phyloP scores from a whole-genome alignment of 2,797 vertebrate species.

The Neosilurus mollespiculum region DNA sequence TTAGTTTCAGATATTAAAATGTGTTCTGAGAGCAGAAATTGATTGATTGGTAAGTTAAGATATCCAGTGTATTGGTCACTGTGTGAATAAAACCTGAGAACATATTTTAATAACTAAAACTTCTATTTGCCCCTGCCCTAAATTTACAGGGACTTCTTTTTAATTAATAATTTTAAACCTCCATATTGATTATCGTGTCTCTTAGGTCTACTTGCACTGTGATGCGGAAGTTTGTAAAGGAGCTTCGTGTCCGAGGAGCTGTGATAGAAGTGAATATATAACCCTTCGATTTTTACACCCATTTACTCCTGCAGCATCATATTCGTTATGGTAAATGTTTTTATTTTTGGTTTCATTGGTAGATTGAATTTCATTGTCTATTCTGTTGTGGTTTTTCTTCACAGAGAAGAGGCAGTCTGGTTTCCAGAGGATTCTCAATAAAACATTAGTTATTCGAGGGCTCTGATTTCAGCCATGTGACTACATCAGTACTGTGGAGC shows the following conservation, averaged over 20 bases:
- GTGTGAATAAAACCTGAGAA: too few relatives aligned
- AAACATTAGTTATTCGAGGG: neutral
- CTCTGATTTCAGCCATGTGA: neutral
- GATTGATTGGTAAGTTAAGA: neutral
- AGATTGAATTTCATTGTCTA: neutral
- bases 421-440: neutral
- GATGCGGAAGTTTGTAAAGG: slow-evolving; percentile 61
- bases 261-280: slow-evolving; percentile 52
- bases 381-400: neutral
- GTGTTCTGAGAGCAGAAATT: neutral
- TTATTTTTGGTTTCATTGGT: neutral
- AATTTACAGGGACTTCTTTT: neutral
- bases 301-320: neutral
- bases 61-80: neutral
- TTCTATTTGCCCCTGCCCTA: neutral
- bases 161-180: neutral
- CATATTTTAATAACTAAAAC: slow-evolving; percentile 3
- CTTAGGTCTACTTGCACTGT: slow-evolving; percentile 66
- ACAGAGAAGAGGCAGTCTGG: slow-evolving; percentile 3
- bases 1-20: neutral
- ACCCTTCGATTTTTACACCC: neutral
- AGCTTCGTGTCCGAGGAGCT: slow-evolving; percentile 54
- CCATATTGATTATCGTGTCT: neutral
- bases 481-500: neutral
- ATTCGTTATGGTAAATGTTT: neutral